Conservation (phyloP, 2,888 invertebrate species). For the Diaprepes abbreviatus region DNA sequence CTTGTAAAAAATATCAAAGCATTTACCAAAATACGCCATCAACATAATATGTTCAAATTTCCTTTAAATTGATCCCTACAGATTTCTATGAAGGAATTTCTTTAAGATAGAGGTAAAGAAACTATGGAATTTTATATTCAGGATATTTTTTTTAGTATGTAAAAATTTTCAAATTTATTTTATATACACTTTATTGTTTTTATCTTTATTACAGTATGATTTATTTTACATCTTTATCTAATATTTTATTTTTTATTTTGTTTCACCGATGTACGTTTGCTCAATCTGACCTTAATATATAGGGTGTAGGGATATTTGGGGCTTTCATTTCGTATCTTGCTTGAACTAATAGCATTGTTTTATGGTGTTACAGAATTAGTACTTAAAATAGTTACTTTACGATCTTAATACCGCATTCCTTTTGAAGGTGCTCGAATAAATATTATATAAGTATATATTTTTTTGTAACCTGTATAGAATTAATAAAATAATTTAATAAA, state of each 20-base stretch:
- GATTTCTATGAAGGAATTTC: too few relatives aligned
- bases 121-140: too few relatives aligned
- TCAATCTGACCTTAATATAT: slow-evolving; percentile 24
- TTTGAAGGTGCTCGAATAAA: background rate
- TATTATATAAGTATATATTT: background rate
- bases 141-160: too few relatives aligned
- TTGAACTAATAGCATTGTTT: background rate
- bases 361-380: background rate
- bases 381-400: background rate
- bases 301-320: slow-evolving; percentile 24
- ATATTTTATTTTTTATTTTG: slow-evolving; percentile 15
- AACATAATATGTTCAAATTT: too few relatives aligned
- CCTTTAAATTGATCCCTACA: too few relatives aligned
- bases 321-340: slow-evolving; percentile 25
- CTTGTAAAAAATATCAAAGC: too few relatives aligned
- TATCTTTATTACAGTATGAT: too few relatives aligned
- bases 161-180: too few relatives aligned
- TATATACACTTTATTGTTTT: too few relatives aligned
- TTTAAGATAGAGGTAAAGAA: too few relatives aligned
- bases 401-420: background rate
- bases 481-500: slow-evolving; percentile 8
- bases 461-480: slow-evolving; percentile 10
- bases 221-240: background rate
- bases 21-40: too few relatives aligned
- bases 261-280: slow-evolving; percentile 4